Conservation (phyloP, 2,888 invertebrate genomes). For the Melinaea marsaeus region DNA sequence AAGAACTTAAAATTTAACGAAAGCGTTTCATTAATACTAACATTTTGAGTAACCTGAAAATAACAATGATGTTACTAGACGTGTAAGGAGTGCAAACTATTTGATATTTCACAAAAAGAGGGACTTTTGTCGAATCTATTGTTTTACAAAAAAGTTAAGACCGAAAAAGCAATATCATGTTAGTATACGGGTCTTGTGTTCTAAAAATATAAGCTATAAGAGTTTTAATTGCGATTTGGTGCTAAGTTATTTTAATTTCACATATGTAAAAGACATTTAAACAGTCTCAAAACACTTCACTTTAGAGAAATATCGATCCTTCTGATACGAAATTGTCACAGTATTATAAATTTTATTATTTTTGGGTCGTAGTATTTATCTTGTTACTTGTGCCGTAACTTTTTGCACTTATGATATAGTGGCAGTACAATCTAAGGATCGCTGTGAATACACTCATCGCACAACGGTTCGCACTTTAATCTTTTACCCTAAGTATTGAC, state of each 20-base stretch:
- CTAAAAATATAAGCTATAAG: slow-evolving; percentile 38
- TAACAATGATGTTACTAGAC: too few relatives aligned
- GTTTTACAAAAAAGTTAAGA: slow-evolving; percentile 71
- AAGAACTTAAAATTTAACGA: too few relatives aligned
- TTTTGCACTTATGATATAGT: slow-evolving; percentile 52
- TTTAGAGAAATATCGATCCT: too few relatives aligned
- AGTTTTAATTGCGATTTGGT: slow-evolving; percentile 1
- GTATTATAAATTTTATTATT: background rate
- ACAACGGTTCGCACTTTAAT: slow-evolving; percentile 33
- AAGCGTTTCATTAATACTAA: too few relatives aligned
- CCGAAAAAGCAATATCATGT: slow-evolving; percentile 64
- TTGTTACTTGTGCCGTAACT: slow-evolving; percentile 27
- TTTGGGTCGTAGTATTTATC: slow-evolving; percentile 4
- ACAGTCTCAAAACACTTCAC: too few relatives aligned
- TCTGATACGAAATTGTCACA: too few relatives aligned
- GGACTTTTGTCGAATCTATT: slow-evolving; percentile 42
- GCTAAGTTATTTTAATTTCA: background rate
- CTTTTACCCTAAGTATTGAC: slow-evolving; percentile 29
- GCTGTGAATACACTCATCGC: slow-evolving; percentile 35
- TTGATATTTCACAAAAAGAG: too few relatives aligned
- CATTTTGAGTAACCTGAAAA: too few relatives aligned
- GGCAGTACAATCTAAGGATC: slow-evolving; percentile 42
- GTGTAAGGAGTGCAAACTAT: too few relatives aligned
- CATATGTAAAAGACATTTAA: too few relatives aligned
- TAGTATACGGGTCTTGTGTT: slow-evolving; percentile 35